Evolutionary conservation across 2,113 vertebrate species (phyloP), one percentile per base, ranked within the genome.

Genomic region (Oncorhynchus gorbuscha): DNA sequence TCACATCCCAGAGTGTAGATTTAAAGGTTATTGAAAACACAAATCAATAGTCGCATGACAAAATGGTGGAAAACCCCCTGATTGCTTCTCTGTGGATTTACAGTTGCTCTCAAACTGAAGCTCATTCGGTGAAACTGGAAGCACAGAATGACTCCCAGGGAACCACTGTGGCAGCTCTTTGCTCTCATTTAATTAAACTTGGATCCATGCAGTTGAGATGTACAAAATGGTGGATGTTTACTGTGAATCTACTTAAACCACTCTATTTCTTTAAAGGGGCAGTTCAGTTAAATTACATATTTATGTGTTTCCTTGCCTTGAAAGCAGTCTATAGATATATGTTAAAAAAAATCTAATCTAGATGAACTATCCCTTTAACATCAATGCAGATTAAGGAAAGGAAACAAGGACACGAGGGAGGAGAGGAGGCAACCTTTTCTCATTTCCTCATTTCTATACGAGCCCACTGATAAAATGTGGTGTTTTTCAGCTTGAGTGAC

Each of bases 1-100:
- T 51, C 3, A 51, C 3, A 51, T 51, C 14, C 14, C 49, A 14
- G 49, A 51, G 49, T 51, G 49, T 16, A 51, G 12, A 11, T n/a
- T 20, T 58, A 59, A 69, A 22, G 71, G 16, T 88, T 87, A 86
- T 86, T 90, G 79, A 81, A 89, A 90, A 82, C 64, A 85, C 76
- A 81, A 89, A 89, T 89, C 83, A 85, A 74, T 75, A 73, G 79
- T 78, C 59, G 77, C 45, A 73, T 65, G 81, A 76, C 49, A 51
- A 77, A 84, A 62, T 61, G 49, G 51, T 48, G 45, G 24, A 74
- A 71, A 28, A 81, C 26, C 4, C 20, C 24, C 16, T 49, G 24
- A 76, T 82, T 80, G n/a, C 55, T 49, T 83, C 80, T 72, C 79
- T 67, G 72, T 75, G 67, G 85, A 72, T 69, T n/a, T 72, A 69